Percentiles rank a stretch among this genome's conserved stretches.
Conservation (phyloP, 53 echinoderm and acorn worm genomes). For the Holothuria scabra region DNA sequence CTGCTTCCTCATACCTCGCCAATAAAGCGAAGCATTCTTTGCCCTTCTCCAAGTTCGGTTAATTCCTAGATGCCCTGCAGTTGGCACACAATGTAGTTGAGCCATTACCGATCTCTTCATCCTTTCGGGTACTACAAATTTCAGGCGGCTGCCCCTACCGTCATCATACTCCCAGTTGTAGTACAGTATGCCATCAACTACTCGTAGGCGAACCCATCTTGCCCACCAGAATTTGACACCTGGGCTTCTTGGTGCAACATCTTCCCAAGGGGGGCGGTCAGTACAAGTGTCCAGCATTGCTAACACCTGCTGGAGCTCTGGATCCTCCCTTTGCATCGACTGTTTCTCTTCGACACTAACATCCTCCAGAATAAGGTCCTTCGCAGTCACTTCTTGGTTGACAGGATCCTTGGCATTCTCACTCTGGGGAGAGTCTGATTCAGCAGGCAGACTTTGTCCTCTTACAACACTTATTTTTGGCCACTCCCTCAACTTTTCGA, state of each 20-base stretch:
- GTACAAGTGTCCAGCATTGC: conserved; percentile 14
- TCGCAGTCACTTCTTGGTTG: not conserved
- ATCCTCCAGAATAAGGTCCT: not conserved
- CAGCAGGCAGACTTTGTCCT: not conserved
- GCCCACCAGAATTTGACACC: conserved; percentile 52
- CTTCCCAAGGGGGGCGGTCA: conserved; percentile 42
- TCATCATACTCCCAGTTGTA: no score
- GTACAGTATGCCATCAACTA: no score
- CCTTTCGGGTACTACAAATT: conserved; percentile 52
- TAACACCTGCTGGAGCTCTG: conserved; percentile 26
- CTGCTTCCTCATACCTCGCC: conserved; percentile 60
- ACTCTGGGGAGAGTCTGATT: not conserved
- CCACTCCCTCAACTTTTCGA: not conserved
- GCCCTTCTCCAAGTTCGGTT: conserved; percentile 48
- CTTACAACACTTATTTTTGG: not conserved
- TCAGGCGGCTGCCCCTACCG: conserved; percentile 1
- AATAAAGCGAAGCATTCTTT: conserved; percentile 53
- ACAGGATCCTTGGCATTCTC: not conserved
- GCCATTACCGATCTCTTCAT: conserved; percentile 21
- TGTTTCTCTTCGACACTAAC: no score
- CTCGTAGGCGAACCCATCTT: conserved; percentile 49
- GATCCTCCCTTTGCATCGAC: conserved; percentile 9
- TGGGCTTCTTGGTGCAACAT: not conserved
- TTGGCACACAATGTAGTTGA: conserved; percentile 58
- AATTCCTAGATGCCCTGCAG: conserved; percentile 68